A percentile compares a stretch with the other conserved stretches of the same genome.
Conservation (phyloP, 2,797 vertebrate genomes). For the Tenualosa ilisha region DNA sequence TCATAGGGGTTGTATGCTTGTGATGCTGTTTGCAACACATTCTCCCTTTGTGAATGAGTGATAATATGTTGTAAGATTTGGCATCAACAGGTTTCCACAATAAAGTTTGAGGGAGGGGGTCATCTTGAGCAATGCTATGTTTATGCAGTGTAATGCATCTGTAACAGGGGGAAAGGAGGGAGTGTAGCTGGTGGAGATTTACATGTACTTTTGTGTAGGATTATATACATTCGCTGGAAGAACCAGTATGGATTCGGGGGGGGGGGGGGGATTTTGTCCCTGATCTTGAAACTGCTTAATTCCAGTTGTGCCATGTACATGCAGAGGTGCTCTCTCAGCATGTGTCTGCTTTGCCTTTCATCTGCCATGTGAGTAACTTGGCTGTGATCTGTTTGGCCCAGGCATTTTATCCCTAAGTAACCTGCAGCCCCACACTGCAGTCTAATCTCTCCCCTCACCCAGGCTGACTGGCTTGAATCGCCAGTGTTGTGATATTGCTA, state of each 20-base stretch:
- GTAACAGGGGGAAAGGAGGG: no score
- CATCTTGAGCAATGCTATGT: no score
- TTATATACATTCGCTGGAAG: no score
- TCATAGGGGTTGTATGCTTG: neutral
- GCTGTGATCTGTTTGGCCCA: conserved; percentile 11
- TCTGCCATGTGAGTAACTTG: neutral
- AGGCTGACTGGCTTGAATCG: neutral
- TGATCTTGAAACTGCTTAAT: no score
- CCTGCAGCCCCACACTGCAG: neutral
- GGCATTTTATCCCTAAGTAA: neutral
- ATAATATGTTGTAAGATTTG: neutral
- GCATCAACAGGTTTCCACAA: neutral
- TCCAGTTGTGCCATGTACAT: neutral
- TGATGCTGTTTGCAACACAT: neutral
- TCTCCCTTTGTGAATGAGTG: neutral
- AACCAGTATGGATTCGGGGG: no score
- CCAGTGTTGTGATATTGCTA: neutral
- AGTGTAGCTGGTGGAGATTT: no score
- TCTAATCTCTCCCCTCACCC: neutral
- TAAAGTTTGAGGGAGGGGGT: no score
- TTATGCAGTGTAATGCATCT: no score
- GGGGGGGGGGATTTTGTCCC: no score
- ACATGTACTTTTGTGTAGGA: no score
- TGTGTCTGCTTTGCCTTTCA: neutral
- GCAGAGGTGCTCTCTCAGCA: neutral